Base-by-base conservation (phyloP, 53 echinoderm and acorn worm species). In the Holothuria leucospilota region DNA sequence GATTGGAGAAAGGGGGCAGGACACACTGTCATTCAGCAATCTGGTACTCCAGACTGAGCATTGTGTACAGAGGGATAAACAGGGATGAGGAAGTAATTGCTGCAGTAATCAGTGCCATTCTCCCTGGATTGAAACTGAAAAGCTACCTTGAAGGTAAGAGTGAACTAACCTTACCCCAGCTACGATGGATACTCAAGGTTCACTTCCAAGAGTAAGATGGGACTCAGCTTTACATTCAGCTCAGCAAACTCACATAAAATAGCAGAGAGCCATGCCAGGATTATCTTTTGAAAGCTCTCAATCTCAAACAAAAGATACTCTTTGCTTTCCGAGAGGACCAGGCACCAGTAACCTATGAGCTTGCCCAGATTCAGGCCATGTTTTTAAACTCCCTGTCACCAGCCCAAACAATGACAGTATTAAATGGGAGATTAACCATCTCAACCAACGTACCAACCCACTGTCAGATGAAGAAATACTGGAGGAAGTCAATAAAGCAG, bases 11-110 rank as follows among this genome's bases (percentile, higher is more conserved):
- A 34, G 58, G 46, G 67, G 77, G 8, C 82, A 91, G 66, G 84
- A 91, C 34, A 82, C 51, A 8, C 42, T 91, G n/a, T 39, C 91
- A 30, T 87, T 68, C 28, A 25, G 62, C 62, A 88, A 78, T 49
- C 53, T 88, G 0, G 63, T 62, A 23, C 84, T 60, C 23, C 92
- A 92, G 58, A 92, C 85, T 25, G 92, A 92, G 16, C 39, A 63
- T 39, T 85, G 71, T 9, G 2, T 85, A 10, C 39, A 41, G 0
- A 85, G 52, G 63, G 81, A 68, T n/a, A 0, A 71, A 88, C 67
- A 51, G 40, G 20, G 85, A 80, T 11, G 68, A 25, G 23, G 92
- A 85, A 24, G 63, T 92, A 20, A 41, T 88, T 18, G 26, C 62
- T 16, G 88, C 67, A 27, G 86, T 88, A 6, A 82, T 85, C 27